Evolutionary conservation across 2,113 vertebrate genomes (phyloP).

Genomic region (Chamaetylas fuelleborni): DNA sequence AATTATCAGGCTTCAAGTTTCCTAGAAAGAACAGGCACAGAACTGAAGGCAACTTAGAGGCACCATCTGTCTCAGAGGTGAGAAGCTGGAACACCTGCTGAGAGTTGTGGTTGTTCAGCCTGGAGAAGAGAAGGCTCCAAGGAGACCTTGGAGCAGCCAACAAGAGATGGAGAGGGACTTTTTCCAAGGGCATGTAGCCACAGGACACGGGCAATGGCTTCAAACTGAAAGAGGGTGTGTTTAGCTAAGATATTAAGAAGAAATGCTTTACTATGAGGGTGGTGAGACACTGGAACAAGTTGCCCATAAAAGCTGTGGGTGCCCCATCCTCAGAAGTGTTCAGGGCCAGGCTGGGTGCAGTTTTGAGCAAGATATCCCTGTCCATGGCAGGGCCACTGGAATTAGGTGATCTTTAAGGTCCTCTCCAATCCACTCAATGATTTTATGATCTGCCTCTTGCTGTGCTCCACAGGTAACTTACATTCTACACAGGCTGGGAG

Average conservation of each 20-base stretch:
- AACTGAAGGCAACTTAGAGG: not conserved
- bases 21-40: not conserved
- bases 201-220: not conserved
- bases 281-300: not conserved
- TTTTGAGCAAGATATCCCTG: not conserved
- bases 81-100: not conserved
- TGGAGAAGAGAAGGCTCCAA: not conserved
- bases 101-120: not conserved
- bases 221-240: not conserved
- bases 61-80: not conserved
- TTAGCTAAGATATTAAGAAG: not conserved
- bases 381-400: too few species aligned
- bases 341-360: not conserved
- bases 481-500: not conserved
- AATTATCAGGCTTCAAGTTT: not conserved
- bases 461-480: not conserved
- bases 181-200: not conserved
- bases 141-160: not conserved
- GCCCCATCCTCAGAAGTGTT: not conserved
- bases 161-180: not conserved
- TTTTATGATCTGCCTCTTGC: not conserved
- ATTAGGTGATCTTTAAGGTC: not conserved
- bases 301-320: not conserved
- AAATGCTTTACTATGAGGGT: not conserved
- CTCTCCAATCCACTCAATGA: not conserved